A percentile compares a stretch with the other conserved stretches of the same genome.
phyloP scores from a whole-genome alignment of 2,113 vertebrate species.

The Ceyx melanurus region DNA sequence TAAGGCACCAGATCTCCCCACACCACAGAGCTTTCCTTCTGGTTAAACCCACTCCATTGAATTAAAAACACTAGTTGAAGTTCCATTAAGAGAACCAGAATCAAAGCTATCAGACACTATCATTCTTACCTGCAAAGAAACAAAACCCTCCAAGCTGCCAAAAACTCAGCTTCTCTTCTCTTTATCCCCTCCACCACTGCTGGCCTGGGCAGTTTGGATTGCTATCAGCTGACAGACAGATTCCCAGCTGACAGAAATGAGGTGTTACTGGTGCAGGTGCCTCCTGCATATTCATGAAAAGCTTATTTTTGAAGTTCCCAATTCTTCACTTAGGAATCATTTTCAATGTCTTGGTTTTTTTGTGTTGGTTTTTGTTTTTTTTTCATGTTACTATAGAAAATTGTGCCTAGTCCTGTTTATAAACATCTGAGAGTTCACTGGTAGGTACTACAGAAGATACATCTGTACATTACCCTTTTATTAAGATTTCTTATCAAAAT shows the following conservation, averaged over 20 bases:
- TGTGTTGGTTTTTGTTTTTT: neutral
- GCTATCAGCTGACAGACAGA: neutral
- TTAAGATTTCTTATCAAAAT: neutral
- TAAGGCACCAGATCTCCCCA: rapidly evolving
- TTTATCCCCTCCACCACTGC: neutral
- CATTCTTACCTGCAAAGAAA: neutral
- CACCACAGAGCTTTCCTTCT: neutral
- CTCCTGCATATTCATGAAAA: neutral
- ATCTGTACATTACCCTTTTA: neutral
- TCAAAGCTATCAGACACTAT: rapidly evolving
- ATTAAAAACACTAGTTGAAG: rapidly evolving
- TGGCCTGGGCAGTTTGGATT: neutral
- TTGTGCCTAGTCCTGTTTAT: neutral
- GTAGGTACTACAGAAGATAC: neutral
- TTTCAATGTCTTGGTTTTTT: neutral
- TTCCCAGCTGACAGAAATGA: neutral
- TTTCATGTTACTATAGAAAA: neutral
- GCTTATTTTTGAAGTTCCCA: neutral
- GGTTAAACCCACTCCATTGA: rapidly evolving
- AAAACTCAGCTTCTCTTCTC: rapidly evolving
- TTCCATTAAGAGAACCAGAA: rapidly evolving
- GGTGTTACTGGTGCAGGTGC: neutral
- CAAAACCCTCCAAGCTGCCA: rapidly evolving
- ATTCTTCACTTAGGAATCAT: neutral
- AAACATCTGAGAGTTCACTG: neutral